Conservation (phyloP, 2,888 invertebrate species). For the Orthosia incerta region DNA sequence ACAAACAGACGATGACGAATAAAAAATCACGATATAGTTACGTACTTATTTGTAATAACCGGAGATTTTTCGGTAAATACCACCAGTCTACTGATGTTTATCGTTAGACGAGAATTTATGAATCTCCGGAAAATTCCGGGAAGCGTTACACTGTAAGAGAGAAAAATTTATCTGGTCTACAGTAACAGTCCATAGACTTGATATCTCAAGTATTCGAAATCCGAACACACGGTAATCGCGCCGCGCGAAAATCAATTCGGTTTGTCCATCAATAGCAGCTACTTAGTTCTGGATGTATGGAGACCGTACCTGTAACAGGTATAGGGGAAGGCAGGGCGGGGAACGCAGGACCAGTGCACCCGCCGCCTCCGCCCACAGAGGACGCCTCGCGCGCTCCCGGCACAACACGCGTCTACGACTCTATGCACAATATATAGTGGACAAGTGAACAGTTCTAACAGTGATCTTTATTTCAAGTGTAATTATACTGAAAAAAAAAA, state of each 20-base stretch:
- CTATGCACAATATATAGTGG: slow-evolving; percentile 69
- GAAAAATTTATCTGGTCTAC: slow-evolving; percentile 46
- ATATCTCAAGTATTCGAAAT: slow-evolving; percentile 40
- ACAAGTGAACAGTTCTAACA: slow-evolving; percentile 72
- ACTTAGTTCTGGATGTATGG: slow-evolving; percentile 84
- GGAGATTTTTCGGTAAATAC: slow-evolving; percentile 64
- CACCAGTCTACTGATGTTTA: slow-evolving; percentile 69
- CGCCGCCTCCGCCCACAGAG: slow-evolving; percentile 77
- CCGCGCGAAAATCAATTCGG: slow-evolving; percentile 84
- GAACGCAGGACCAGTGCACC: slow-evolving; percentile 82
- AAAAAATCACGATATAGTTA: slow-evolving; percentile 61
- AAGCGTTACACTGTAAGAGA: slow-evolving; percentile 61
- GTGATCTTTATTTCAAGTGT: slow-evolving; percentile 60
- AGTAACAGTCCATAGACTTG: slow-evolving; percentile 37
- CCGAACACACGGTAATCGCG: slow-evolving; percentile 66
- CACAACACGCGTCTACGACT: slow-evolving; percentile 69
- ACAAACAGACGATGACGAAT: slow-evolving; percentile 58
- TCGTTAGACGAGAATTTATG: slow-evolving; percentile 71
- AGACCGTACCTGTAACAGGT: slow-evolving; percentile 88
- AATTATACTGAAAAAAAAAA: slow-evolving; percentile 16
- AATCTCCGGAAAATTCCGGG: slow-evolving; percentile 68
- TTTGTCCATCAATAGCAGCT: slow-evolving; percentile 89
- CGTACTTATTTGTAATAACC: slow-evolving; percentile 66
- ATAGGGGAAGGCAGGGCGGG: slow-evolving; percentile 78
- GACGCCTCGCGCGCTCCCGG: slow-evolving; percentile 77